Evolutionary conservation across 1,140 invertebrate species (phyloP).

Genomic region (Drosophila lacertosa): DNA sequence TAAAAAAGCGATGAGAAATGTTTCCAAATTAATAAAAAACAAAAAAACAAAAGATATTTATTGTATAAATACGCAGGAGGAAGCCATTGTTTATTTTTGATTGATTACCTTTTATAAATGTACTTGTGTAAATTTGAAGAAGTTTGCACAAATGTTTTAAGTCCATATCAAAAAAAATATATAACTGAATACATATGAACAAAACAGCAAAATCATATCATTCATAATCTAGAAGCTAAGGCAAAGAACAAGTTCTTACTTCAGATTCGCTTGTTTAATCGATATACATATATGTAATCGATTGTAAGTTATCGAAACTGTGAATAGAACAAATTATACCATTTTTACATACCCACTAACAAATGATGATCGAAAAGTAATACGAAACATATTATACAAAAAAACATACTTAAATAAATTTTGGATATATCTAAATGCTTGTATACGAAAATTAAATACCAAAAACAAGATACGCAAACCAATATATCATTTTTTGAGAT

Average conservation of each 20-base stretch:
- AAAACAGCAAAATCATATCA: constrained; percentile 37
- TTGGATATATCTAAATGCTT: constrained; percentile 73
- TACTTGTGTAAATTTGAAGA: constrained; percentile 40
- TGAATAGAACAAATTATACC: constrained; percentile 79
- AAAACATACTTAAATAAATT: constrained; percentile 55
- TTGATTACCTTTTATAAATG: constrained; percentile 40
- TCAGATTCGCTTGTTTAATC: constrained; percentile 34
- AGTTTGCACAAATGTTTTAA: constrained; percentile 10
- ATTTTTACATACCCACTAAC: constrained; percentile 58
- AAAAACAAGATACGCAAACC: constrained; percentile 34
- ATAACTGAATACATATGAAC: constrained; percentile 37
- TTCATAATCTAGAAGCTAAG: constrained; percentile 20
- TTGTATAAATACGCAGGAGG: constrained; percentile 40
- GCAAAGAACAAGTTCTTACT: constrained; percentile 9
- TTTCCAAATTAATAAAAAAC: constrained; percentile 53
- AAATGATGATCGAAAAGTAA: constrained; percentile 60
- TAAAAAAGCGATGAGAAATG: constrained; percentile 68
- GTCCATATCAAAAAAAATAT: constrained; percentile 46
- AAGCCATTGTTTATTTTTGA: constrained; percentile 51
- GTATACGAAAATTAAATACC: constrained; percentile 66
- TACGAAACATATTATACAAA: constrained; percentile 67
- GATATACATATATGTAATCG: constrained; percentile 39
- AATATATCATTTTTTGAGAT: constrained; percentile 35
- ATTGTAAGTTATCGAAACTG: constrained; percentile 67
- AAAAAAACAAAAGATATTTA: constrained; percentile 33